Evolutionary conservation across 2,797 vertebrate genomes (phyloP).

Genomic region (Coregonus ussuriensis): DNA sequence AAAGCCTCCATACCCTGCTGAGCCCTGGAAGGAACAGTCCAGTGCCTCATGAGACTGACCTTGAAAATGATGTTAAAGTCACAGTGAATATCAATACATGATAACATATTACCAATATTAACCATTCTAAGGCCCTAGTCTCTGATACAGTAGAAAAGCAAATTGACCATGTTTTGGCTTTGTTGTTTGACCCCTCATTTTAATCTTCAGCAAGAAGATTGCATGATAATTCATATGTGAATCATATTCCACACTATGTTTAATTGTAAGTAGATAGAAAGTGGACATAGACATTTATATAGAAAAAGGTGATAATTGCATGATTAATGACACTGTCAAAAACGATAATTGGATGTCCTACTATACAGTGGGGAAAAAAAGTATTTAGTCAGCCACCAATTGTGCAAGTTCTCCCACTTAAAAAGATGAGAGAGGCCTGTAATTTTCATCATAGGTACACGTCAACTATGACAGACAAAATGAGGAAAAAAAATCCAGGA

Average conservation of each 20-base stretch:
- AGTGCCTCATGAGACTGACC: background rate
- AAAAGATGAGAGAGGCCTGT: too few species aligned
- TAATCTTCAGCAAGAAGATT: too few species aligned
- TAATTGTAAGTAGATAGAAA: background rate
- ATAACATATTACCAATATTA: background rate
- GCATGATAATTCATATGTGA: too few species aligned
- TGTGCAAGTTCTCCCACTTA: too few species aligned
- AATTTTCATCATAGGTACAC: too few species aligned
- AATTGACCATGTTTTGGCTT: too few species aligned
- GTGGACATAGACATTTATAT: background rate
- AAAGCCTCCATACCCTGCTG: background rate
- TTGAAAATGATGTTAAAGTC: background rate
- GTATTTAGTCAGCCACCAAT: too few species aligned
- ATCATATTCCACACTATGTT: background rate
- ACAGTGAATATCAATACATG: background rate
- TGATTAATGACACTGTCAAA: slow-evolving; percentile 21
- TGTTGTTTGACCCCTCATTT: too few species aligned
- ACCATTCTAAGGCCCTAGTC: too few species aligned
- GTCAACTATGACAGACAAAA: too few species aligned
- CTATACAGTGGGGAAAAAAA: background rate
- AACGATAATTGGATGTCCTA: background rate
- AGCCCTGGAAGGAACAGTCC: background rate
- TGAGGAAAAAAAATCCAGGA: too few species aligned
- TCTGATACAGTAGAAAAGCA: too few species aligned
- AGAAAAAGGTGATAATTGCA: background rate